Evolutionary conservation across 2,888 invertebrate genomes (phyloP).

Genomic region (Caenorhabditis sinica): DNA sequence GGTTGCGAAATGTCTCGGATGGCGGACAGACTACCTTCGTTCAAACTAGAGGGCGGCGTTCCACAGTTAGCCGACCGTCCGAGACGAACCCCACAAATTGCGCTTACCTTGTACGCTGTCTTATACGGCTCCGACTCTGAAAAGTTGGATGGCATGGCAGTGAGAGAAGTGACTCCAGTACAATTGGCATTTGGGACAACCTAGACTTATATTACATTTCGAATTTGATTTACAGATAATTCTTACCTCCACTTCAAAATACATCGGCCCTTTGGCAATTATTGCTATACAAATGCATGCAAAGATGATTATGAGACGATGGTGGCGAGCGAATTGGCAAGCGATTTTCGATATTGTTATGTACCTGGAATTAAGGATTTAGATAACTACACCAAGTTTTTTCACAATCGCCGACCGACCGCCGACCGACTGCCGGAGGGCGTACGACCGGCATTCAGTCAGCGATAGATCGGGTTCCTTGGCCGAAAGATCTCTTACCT

Average conservation of each 20-base stretch:
- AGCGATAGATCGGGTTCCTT: too few relatives aligned
- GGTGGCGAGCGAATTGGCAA: conserved; percentile 73
- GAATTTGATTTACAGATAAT: background rate
- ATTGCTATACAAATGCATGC: conserved; percentile 76
- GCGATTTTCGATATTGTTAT: conserved; percentile 80
- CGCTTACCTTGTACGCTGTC: conserved; percentile 75
- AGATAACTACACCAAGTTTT: background rate
- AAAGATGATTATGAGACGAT: conserved; percentile 72
- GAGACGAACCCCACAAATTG: too few relatives aligned
- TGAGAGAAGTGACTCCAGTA: conserved; percentile 79
- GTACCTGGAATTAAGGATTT: conserved; percentile 62
- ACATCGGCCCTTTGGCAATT: conserved; percentile 79
- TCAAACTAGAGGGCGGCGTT: too few relatives aligned
- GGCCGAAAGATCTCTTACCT: too few relatives aligned
- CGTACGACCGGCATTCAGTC: too few relatives aligned
- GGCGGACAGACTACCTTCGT: too few relatives aligned
- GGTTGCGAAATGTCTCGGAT: too few relatives aligned
- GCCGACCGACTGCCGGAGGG: too few relatives aligned
- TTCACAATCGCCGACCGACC: too few relatives aligned
- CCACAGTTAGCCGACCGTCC: too few relatives aligned
- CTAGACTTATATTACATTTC: conserved; percentile 69
- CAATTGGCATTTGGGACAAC: conserved; percentile 79
- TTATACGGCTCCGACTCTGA: conserved; percentile 79
- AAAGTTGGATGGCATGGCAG: conserved; percentile 73
- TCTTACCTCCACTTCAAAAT: conserved; percentile 78